These are phyloP conservation scores for Vandiemenella viatica DNA, from an alignment of 2,888 invertebrate genomes.

Conservation along the genomic window DNA sequence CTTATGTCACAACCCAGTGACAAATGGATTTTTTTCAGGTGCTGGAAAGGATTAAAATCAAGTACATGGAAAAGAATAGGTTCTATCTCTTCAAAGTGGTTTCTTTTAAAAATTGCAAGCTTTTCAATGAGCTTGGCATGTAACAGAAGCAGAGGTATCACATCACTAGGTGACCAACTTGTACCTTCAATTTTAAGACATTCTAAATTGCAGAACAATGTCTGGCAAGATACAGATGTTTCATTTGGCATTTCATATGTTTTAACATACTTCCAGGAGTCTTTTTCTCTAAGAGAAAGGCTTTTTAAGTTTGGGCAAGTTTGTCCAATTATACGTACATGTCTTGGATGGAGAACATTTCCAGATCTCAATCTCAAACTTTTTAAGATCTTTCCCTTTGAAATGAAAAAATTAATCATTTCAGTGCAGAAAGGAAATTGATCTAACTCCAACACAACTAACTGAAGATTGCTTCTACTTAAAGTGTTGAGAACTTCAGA, in stretches of 20 bases:
- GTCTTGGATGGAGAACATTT: constrained; percentile 4
- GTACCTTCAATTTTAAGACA: constrained; percentile 10
- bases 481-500: constrained; percentile 11
- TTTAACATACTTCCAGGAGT: too few species aligned
- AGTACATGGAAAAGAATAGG: neutral
- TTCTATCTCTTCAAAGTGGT: constrained; percentile 3
- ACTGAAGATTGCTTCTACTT: constrained; percentile 8
- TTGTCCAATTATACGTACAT: constrained; percentile 14
- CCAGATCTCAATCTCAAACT: constrained; percentile 12
- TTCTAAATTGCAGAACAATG: constrained; percentile 8
- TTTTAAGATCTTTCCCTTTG: constrained; percentile 12
- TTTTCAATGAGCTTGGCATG: constrained; percentile 9
- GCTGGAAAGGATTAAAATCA: neutral
- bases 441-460: constrained; percentile 10
- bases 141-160: constrained; percentile 9
- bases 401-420: constrained; percentile 9
- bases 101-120: constrained; percentile 1
- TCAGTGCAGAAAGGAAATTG: constrained; percentile 13
- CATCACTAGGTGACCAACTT: constrained; percentile 7
- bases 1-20: neutral
- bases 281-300: too few species aligned
- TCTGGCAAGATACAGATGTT: neutral
- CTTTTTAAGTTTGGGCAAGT: constrained; percentile 14
- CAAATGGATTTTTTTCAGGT: neutral
- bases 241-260: neutral